Conservation (phyloP, 2,113 vertebrate species). For the Triplophysa rosa region DNA sequence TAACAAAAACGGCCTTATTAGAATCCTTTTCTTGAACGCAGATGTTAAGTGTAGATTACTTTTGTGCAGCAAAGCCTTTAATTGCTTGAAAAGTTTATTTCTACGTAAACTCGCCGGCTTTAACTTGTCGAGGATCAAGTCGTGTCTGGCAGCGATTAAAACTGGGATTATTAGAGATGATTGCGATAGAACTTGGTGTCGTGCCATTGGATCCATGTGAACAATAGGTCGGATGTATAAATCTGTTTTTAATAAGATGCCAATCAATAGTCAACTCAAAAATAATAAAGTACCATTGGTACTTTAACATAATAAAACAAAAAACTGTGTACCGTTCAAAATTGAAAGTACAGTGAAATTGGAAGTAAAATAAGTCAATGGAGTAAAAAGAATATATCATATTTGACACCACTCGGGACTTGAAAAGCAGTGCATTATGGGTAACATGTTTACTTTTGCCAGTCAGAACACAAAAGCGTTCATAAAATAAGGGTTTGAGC, state of each 20-base stretch:
- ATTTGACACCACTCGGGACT: not conserved
- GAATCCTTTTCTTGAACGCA: not conserved
- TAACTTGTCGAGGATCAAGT: conserved; percentile 46
- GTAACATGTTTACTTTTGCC: not conserved
- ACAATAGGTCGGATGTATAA: conserved; percentile 41
- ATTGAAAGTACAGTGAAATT: too few species aligned
- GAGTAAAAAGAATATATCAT: too few species aligned
- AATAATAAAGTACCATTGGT: not conserved
- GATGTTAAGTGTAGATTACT: not conserved
- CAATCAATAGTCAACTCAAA: not conserved
- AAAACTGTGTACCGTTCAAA: too few species aligned
- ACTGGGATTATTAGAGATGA: conserved; percentile 54
- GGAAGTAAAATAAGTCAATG: too few species aligned
- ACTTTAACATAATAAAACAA: too few species aligned
- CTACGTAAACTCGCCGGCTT: conserved; percentile 50
- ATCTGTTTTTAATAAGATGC: conserved; percentile 17
- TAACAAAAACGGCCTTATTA: not conserved
- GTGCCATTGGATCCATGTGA: conserved; percentile 46
- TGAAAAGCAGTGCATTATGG: not conserved
- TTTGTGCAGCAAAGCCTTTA: conserved; percentile 17
- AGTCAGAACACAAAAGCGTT: not conserved
- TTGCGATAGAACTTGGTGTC: conserved; percentile 22
- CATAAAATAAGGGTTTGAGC: not conserved
- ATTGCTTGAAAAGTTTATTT: not conserved
- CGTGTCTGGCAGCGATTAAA: conserved; percentile 15